Evolutionary conservation across 2,113 vertebrate genomes (phyloP).

Genomic region (Addax nasomaculatus): DNA sequence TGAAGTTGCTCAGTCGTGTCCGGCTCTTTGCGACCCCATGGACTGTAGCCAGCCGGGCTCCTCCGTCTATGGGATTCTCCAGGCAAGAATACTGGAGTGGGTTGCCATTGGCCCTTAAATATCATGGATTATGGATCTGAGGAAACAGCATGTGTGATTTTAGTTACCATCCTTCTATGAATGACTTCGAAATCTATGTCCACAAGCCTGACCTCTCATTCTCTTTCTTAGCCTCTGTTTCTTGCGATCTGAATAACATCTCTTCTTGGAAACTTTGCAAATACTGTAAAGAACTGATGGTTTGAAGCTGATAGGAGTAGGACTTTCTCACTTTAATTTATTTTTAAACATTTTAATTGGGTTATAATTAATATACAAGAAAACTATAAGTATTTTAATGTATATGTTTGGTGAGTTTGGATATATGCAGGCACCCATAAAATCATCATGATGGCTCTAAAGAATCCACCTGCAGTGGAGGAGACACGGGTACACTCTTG

Average conservation of each 20-base stretch:
- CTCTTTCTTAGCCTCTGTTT: conserved; percentile 2
- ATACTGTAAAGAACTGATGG: not conserved
- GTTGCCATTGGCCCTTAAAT: not conserved
- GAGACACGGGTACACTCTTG: not conserved
- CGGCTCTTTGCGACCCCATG: too few species aligned
- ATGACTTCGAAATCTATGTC: conserved; percentile 31
- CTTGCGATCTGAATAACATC: conserved; percentile 1
- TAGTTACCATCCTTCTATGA: conserved; percentile 47
- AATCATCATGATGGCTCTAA: not conserved
- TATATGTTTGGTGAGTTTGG: not conserved
- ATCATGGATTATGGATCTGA: conserved; percentile 31
- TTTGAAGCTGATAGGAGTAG: not conserved
- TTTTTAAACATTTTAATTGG: not conserved
- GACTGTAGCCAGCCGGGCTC: too few species aligned
- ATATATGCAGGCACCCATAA: not conserved
- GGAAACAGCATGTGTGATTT: conserved; percentile 57
- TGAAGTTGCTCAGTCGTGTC: too few species aligned
- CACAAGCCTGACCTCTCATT: not conserved
- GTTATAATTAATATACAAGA: not conserved
- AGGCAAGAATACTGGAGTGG: too few species aligned
- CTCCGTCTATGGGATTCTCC: too few species aligned
- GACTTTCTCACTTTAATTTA: not conserved
- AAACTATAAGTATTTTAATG: not conserved
- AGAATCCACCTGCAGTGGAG: not conserved
- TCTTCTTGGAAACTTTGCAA: conserved; percentile 18